Evolutionary conservation across 2,888 invertebrate species (phyloP), one percentile per base, ranked within the genome.

Genomic region (Apodemia zela): DNA sequence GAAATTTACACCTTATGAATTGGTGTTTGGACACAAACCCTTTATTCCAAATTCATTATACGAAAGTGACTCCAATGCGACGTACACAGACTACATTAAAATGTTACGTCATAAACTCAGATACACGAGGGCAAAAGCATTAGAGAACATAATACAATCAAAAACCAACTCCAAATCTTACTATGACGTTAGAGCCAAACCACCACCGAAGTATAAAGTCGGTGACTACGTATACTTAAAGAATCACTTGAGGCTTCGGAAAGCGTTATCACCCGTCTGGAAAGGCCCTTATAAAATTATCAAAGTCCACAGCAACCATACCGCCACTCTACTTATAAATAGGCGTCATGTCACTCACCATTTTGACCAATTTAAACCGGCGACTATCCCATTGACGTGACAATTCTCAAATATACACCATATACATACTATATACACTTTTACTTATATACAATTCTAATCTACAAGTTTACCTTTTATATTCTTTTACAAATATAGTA

Each of bases 161-260:
- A 51, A 61, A 35, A 21, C 17, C 7, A 51, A 10, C 11, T 61
- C 54, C 35, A 33, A 61, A 49, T 29, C 51, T 3, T 51, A 61
- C 15, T 61, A 51, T 18, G 61, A 61, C 8, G 33, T 35, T 33
- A 17, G 15, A 7, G 8, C 38, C 10, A 61, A 61, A 35, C 18
- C 13, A 33, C 51, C 51, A 18, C 51, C 61, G 7, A 25, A 51
- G 33, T 33, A 61, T 51, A 61, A 61, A 51, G 18, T 11, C 8
- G 51, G 38, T 18, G 38, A 51, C 3, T 35, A 38, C 11, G 35
- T 61, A 1, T 61, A 61, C 18, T 2, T 47, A 21, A 25, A 8
- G 8, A 57, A 57, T 25, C 29, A 29, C 3, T 21, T 57, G 6
- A 57, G 54, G 6, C 29, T 57, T 7, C 29, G 29, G n/a, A 57